A percentile compares a stretch with the other conserved stretches of the same genome.
phyloP scores from a whole-genome alignment of 2,113 vertebrate genomes.

The Dipodomys merriami region DNA sequence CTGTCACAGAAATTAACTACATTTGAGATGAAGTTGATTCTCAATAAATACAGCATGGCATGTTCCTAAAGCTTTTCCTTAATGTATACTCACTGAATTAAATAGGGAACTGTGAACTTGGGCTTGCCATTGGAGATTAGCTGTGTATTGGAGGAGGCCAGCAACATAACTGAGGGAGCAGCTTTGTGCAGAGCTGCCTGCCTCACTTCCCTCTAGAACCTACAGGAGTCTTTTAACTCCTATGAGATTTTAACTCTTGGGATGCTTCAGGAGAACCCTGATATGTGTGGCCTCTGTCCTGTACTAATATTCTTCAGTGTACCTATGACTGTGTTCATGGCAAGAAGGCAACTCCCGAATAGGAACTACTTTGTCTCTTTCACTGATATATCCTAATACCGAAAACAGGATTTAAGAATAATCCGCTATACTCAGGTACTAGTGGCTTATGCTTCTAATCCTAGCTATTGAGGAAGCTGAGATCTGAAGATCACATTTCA shows the following conservation, averaged over 20 bases:
- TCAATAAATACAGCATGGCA: constrained; percentile 5
- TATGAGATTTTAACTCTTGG: not conserved
- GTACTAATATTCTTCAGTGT: not conserved
- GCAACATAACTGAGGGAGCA: not conserved
- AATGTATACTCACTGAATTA: not conserved
- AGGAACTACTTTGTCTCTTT: not conserved
- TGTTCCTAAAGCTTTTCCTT: not conserved
- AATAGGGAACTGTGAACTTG: not conserved
- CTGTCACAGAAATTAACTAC: constrained; percentile 16
- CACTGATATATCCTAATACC: not conserved
- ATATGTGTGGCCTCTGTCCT: not conserved
- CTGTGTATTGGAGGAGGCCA: not conserved
- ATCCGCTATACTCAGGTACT: not conserved
- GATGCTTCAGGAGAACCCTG: not conserved
- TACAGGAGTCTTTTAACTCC: not conserved
- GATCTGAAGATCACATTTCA: too few species aligned
- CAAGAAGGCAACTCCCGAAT: not conserved
- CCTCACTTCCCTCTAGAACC: not conserved
- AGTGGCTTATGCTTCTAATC: too few species aligned
- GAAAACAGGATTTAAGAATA: not conserved
- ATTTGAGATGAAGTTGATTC: not conserved
- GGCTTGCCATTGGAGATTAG: not conserved
- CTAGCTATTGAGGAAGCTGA: too few species aligned
- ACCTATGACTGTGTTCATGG: not conserved
- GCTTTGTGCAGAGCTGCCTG: not conserved